Evolutionary conservation across 2,888 invertebrate genomes (phyloP).

Genomic region (Ornithoptera alexandrae): DNA sequence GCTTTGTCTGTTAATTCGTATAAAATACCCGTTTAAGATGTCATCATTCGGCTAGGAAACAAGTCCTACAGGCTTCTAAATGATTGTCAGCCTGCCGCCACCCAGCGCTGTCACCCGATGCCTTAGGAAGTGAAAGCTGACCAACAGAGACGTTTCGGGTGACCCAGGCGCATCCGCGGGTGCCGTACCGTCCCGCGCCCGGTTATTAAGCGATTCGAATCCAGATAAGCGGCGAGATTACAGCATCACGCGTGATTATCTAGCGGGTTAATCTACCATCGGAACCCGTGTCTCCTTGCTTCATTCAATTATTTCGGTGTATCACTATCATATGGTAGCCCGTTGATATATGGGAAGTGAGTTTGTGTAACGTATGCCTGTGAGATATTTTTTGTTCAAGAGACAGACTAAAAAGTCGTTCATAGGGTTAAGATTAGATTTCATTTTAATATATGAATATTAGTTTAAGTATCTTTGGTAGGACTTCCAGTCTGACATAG

Average conservation of each 20-base stretch:
- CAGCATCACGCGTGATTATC: slow-evolving; percentile 21
- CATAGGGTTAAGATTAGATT: no score
- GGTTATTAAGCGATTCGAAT: slow-evolving; percentile 27
- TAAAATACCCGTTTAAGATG: background rate
- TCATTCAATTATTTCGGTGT: slow-evolving; percentile 14
- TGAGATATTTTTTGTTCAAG: background rate
- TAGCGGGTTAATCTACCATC: slow-evolving; percentile 3
- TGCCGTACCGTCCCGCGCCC: slow-evolving; percentile 25
- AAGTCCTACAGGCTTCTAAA: background rate
- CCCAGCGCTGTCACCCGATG: slow-evolving; percentile 24
- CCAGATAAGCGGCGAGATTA: slow-evolving; percentile 20
- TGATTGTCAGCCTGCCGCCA: slow-evolving; percentile 16
- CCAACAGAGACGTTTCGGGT: slow-evolving; percentile 20
- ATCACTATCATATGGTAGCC: background rate
- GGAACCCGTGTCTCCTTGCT: slow-evolving; percentile 3
- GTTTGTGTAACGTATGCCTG: background rate
- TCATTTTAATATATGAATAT: no score
- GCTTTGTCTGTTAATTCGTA: no score
- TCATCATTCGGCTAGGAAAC: background rate
- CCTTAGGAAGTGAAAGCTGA: slow-evolving; percentile 29
- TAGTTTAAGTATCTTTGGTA: no score
- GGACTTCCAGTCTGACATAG: background rate
- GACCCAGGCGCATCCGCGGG: slow-evolving; percentile 22
- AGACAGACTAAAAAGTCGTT: no score
- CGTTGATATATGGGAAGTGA: background rate